phyloP scores from a whole-genome alignment of 2,888 invertebrate genomes.

The Euclidia mi region DNA sequence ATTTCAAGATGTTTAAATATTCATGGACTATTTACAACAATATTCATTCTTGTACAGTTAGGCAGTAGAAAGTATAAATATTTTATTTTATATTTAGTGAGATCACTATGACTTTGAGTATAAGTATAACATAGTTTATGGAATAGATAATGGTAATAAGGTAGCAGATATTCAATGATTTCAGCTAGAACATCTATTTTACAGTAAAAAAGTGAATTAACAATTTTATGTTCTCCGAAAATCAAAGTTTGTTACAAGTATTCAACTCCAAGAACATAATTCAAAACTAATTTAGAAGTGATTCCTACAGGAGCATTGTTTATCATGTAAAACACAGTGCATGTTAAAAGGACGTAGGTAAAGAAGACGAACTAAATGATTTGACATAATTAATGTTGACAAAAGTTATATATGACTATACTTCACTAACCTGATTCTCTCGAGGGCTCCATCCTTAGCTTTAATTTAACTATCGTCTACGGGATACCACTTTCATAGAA shows the following conservation, averaged over 20 bases:
- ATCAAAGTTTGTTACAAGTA: conserved; percentile 12
- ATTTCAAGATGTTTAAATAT: not conserved
- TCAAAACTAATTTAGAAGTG: conserved; percentile 2
- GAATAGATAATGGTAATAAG: no score
- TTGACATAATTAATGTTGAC: conserved; percentile 22
- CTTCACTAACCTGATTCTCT: conserved; percentile 84
- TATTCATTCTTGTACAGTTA: no score
- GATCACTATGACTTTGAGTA: no score
- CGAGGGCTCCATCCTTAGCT: conserved; percentile 85
- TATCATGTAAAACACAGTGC: conserved; percentile 42
- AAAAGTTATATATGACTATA: conserved; percentile 12
- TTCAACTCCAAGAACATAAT: conserved; percentile 2
- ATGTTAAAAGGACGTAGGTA: conserved; percentile 8
- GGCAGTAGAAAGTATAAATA: no score
- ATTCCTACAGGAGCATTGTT: conserved; percentile 41
- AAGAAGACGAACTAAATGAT: conserved; percentile 14
- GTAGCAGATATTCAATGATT: no score
- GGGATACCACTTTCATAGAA: conserved; percentile 84
- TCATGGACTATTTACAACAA: not conserved
- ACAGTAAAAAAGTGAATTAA: conserved; percentile 17
- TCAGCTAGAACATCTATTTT: no score
- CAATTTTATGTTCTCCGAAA: conserved; percentile 17
- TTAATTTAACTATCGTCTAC: conserved; percentile 74
- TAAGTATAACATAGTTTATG: no score
- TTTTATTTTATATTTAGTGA: no score